Base-by-base conservation (phyloP, 2,888 invertebrate genomes). In the Rotaria sp. region DNA sequence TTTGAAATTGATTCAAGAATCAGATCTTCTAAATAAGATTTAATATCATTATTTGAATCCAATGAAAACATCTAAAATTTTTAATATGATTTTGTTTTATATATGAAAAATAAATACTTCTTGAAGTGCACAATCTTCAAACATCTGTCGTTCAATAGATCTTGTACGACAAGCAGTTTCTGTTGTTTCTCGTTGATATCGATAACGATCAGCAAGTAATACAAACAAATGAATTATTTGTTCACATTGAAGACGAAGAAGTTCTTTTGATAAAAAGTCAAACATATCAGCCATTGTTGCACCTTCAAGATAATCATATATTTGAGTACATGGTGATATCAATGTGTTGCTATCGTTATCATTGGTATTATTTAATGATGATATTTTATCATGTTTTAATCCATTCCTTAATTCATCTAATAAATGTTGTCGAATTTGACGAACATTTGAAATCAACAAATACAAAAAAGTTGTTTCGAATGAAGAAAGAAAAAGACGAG, bases 221-320 rank as follows among this genome's bases (percentile, higher is more conserved):
- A 80, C n/a, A 41, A 80, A 80, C 8, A 45, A n/a, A 80, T 80
- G 80, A 45, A 80, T 80, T 1, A 10, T 45, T 80, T 80, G 80
- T 45, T 80, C 80, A 41, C 45, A 45, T 45, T 80, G 80, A 11
- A 80, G 45, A 45, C 80, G 80, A n/a, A 45, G 13, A 2, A 80
- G n/a, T 45, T 80, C 80, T 80, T 80, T 45, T 11, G 41, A 45
- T 41, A 80, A 26, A 80, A 80, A 80, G 45, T 80, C 45, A 3
- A 80, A 80, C 45, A 80, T 80, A 45, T 80, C 45, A 45, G 45
- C 24, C 26, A 80, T 80, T n/a, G 80, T 80, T 26, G 2, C 80
- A 80, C 80, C 15, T 80, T 80, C 80, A 80, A 80, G n/a, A 80
- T 80, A 80, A n/a, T 80, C 80, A 45, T 45, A 80, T 45, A 45